Percentiles rank a stretch among this genome's conserved stretches.
Evolutionary conservation across 2,888 invertebrate genomes (phyloP).

Genomic region (Xanthorhoe spadicearia): DNA sequence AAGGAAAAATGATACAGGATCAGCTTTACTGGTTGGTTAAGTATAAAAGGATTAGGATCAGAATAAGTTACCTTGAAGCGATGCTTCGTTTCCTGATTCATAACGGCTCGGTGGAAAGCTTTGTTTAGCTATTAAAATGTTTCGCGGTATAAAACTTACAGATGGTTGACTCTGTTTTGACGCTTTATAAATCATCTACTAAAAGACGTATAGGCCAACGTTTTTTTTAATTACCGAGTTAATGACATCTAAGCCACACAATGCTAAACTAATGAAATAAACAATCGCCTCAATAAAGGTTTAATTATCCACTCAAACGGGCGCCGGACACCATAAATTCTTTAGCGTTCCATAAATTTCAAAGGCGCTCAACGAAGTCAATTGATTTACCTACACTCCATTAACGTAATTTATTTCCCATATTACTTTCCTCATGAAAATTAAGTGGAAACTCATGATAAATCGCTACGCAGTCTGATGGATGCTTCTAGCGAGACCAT

Average conservation of each 20-base stretch:
- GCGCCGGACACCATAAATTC: conserved; percentile 16
- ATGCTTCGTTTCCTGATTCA: no score
- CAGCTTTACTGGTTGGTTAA: no score
- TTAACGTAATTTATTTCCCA: conserved; percentile 38
- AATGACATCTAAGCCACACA: neutral
- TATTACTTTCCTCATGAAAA: conserved; percentile 36
- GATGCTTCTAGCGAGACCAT: conserved; percentile 33
- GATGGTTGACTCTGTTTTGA: no score
- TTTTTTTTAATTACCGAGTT: no score
- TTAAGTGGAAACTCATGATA: conserved; percentile 42
- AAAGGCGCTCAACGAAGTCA: conserved; percentile 19
- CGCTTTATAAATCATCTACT: no score
- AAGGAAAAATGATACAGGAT: no score
- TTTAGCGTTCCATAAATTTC: conserved; percentile 17
- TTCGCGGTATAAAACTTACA: no score
- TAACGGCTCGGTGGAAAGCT: no score
- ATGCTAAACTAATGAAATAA: neutral
- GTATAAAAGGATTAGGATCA: no score
- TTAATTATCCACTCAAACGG: conserved; percentile 16
- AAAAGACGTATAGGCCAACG: no score
- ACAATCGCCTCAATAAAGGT: conserved; percentile 7
- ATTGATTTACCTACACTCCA: conserved; percentile 28
- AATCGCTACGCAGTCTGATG: conserved; percentile 42
- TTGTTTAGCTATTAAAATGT: no score
- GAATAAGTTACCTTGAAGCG: no score